Evolutionary conservation across 2,888 invertebrate genomes (phyloP).

Genomic region (Andrena trimmerana): DNA sequence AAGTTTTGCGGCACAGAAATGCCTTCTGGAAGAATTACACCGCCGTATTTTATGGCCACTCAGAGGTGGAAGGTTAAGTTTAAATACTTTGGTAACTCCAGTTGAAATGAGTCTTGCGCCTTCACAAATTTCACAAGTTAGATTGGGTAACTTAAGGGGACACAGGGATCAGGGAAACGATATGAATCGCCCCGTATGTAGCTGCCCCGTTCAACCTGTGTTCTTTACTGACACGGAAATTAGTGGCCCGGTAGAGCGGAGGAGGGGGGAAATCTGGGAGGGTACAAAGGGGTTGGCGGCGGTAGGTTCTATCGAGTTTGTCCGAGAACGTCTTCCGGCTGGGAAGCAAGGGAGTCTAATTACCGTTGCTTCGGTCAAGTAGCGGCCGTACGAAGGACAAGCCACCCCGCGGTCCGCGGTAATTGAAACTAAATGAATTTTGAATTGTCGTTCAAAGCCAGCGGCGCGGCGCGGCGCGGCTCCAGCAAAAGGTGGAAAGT

Average conservation of each 20-base stretch:
- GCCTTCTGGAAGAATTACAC: background rate
- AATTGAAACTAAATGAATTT: constrained; percentile 68
- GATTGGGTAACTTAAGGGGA: too few species aligned
- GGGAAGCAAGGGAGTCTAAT: constrained; percentile 43
- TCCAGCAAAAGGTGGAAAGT: constrained; percentile 46
- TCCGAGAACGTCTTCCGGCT: constrained; percentile 7
- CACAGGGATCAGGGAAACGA: background rate
- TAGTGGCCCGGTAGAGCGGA: background rate
- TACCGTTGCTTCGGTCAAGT: constrained; percentile 53
- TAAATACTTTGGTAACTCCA: background rate
- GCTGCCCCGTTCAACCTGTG: background rate
- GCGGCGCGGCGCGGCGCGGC: constrained; percentile 21
- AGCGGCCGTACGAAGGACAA: constrained; percentile 57
- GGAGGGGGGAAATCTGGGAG: background rate
- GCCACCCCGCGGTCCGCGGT: constrained; percentile 51
- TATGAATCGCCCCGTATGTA: background rate
- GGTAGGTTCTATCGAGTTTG: background rate
- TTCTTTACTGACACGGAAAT: background rate
- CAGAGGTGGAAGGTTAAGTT: background rate
- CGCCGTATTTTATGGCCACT: background rate
- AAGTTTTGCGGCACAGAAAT: background rate
- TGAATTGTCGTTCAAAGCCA: constrained; percentile 60
- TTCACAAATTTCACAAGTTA: too few species aligned
- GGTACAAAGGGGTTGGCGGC: background rate
- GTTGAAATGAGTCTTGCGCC: too few species aligned